These are phyloP conservation scores for Scaptomyza graminum DNA, from an alignment of 1,140 invertebrate genomes.

Conservation along the genomic window DNA sequence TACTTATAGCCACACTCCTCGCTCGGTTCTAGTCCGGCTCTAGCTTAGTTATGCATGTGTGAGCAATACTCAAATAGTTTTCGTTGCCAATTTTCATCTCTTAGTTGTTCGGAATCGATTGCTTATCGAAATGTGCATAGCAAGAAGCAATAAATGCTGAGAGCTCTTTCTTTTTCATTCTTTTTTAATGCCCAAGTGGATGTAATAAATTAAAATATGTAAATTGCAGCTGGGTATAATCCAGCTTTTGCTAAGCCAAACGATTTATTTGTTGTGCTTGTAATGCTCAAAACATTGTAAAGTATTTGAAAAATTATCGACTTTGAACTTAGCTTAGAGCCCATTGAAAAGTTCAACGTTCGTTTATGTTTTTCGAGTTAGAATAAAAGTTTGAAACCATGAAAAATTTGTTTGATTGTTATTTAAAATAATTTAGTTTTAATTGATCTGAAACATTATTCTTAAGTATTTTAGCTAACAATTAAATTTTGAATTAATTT, in stretches of 20 bases:
- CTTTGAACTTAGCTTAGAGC: no score
- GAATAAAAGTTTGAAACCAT: no score
- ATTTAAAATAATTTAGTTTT: no score
- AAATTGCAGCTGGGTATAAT: not conserved
- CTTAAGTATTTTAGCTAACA: no score
- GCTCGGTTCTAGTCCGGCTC: not conserved
- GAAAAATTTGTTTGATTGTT: no score
- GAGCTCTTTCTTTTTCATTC: not conserved
- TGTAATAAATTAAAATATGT: conserved; percentile 3
- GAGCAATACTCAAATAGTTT: conserved; percentile 24
- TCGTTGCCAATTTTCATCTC: conserved; percentile 30
- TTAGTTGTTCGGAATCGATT: conserved; percentile 26
- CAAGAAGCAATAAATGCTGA: conserved; percentile 2
- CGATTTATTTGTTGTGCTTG: not conserved
- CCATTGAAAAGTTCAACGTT: no score
- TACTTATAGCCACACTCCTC: not conserved
- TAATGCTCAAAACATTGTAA: no score
- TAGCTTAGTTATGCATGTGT: conserved; percentile 34
- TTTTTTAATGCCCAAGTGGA: not conserved
- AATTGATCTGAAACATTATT: no score
- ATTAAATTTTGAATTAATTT: no score
- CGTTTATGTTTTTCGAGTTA: no score
- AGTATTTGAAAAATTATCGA: no score
- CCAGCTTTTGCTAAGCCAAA: not conserved
- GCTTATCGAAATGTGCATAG: conserved; percentile 3